Base-by-base conservation (phyloP, 2,113 vertebrate genomes). In the Cynocephalus volans region DNA sequence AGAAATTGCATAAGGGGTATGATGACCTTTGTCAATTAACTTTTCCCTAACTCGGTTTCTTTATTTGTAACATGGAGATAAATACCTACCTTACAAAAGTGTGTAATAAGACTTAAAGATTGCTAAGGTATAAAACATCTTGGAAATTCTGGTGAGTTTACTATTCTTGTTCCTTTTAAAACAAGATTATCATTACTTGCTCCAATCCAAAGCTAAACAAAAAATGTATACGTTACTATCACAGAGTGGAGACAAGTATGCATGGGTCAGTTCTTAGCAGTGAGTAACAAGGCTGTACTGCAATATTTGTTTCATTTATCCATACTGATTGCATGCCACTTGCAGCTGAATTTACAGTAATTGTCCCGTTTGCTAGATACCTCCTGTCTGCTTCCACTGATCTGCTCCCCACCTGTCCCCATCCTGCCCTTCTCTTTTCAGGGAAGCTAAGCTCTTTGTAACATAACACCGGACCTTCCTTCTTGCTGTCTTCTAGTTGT, bases 301-400 rank as follows among this genome's bases (percentile, higher is more conserved):
- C 13, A 12, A 19, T 26, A 19, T 23, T 9, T 7, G 33, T 15
- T 19, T 8, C 18, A 18, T 69, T 23, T 6, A 26, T 13, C 28
- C 17, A 1, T 15, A 15, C 7, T 12, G 10, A 83, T 2, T 0
- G 7, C 18, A 21, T 1, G 5, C 21, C 13, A 1, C 1, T 17
- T 18, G 5, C 8, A 54, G 33, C 12, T 28, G n/a, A 67, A 5
- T 26, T 21, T 14, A 33, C 18, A 8, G 31, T 26, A 13, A 15
- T 11, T 1, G 3, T 23, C 28, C 33, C 45, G 14, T 84, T 24
- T 12, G 6, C 58, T 69, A 8, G 8, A 5, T 2, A 0, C 41
- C 36, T 56, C 24, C 50, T 2, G 5, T 28, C 24, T 50, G 31
- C 69, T 60, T 60, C 19, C 50, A 5, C 60, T 8, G 8, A 2